phyloP scores from a whole-genome alignment of 2,888 invertebrate genomes.

The Ctena decussata region DNA sequence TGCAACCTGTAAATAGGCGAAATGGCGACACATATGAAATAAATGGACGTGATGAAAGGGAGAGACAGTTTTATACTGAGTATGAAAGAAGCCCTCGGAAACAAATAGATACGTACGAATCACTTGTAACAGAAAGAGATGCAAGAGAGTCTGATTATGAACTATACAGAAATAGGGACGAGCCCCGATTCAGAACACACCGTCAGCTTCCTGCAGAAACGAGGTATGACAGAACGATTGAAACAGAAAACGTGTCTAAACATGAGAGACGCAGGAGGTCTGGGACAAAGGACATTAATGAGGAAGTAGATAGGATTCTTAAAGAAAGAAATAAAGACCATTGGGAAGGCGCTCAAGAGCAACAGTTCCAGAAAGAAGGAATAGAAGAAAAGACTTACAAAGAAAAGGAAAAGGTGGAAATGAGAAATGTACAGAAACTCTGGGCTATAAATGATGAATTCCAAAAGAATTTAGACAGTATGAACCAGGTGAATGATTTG shows the following conservation, averaged over 20 bases:
- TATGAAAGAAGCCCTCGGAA: neutral
- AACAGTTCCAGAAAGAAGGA: neutral
- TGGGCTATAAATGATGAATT: slow-evolving; percentile 2
- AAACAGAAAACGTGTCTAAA: neutral
- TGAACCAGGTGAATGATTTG: neutral
- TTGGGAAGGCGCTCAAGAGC: neutral
- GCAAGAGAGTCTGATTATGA: neutral
- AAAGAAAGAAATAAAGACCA: neutral
- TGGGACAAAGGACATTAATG: neutral
- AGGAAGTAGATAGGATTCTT: neutral
- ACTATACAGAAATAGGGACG: neutral
- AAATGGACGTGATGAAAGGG: neutral
- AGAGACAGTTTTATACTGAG: neutral
- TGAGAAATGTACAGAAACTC: neutral
- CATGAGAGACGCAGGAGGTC: neutral
- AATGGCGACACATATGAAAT: neutral
- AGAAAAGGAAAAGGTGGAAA: neutral
- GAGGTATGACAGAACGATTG: neutral
- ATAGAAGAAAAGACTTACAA: neutral
- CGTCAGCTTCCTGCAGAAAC: neutral
- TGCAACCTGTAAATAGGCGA: neutral
- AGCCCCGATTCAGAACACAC: neutral
- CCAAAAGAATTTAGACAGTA: neutral
- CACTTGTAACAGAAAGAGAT: neutral
- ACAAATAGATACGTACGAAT: neutral